A percentile compares a stretch with the other conserved stretches of the same genome.
These are phyloP conservation scores for Drosophila picticornis DNA, from an alignment of 2,888 invertebrate species.

Conservation along the genomic window DNA sequence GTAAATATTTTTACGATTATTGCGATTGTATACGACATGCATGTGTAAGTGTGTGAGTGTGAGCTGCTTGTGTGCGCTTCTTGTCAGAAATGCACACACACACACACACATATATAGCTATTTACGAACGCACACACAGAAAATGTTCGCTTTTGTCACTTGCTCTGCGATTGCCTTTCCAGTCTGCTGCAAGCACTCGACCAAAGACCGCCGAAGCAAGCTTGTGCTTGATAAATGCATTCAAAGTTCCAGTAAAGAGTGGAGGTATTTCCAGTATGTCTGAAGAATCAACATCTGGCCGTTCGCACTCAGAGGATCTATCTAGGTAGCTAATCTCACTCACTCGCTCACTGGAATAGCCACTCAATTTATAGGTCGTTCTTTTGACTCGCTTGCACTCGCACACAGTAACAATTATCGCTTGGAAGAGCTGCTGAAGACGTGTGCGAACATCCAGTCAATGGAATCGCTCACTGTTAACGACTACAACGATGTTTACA, in stretches of 20 bases:
- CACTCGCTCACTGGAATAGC: background rate
- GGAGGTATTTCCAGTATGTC: slow-evolving; percentile 59
- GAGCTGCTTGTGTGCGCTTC: background rate
- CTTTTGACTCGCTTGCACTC: background rate
- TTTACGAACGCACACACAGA: slow-evolving; percentile 34
- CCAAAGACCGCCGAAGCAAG: slow-evolving; percentile 31
- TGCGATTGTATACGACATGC: slow-evolving; percentile 19
- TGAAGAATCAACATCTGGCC: slow-evolving; percentile 66
- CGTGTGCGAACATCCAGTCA: slow-evolving; percentile 80
- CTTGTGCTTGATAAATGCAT: slow-evolving; percentile 8
- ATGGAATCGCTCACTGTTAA: slow-evolving; percentile 71
- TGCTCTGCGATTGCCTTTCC: slow-evolving; percentile 51
- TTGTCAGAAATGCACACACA: slow-evolving; percentile 9
- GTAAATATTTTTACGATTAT: slow-evolving; percentile 38
- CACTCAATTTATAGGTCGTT: background rate
- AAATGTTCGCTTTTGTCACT: slow-evolving; percentile 51
- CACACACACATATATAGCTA: slow-evolving; percentile 3
- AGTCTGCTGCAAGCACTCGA: slow-evolving; percentile 61
- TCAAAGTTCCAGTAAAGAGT: slow-evolving; percentile 22
- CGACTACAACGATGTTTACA: slow-evolving; percentile 75
- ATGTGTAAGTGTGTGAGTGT: slow-evolving; percentile 2
- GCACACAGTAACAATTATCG: slow-evolving; percentile 54
- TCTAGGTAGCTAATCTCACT: slow-evolving; percentile 48
- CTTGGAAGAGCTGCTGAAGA: slow-evolving; percentile 76
- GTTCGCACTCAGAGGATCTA: slow-evolving; percentile 66